Evolutionary conservation across 2,797 vertebrate genomes (phyloP).

Genomic region (Chelon labrosus): DNA sequence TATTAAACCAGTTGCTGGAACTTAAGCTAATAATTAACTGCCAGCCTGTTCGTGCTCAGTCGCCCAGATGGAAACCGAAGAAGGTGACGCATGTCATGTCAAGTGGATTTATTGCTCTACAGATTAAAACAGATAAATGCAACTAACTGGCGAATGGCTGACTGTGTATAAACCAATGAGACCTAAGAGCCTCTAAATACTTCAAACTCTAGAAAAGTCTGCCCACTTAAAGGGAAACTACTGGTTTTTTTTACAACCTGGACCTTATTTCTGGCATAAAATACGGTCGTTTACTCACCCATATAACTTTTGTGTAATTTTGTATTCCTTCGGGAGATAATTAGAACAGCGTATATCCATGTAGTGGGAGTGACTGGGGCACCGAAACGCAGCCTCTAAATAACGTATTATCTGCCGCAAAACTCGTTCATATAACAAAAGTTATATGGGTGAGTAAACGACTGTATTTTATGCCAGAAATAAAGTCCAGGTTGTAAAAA

Average conservation of each 20-base stretch:
- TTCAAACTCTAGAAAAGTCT: constrained; percentile 1
- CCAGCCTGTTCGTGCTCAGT: constrained; percentile 1
- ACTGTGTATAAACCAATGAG: constrained; percentile 27
- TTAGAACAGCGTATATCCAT: too few species aligned
- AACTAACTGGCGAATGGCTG: constrained; percentile 13
- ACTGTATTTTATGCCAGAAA: too few species aligned
- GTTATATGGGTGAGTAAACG: too few species aligned
- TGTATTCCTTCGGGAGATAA: too few species aligned
- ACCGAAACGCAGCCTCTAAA: too few species aligned
- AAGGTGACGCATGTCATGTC: constrained; percentile 5
- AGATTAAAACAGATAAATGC: not conserved
- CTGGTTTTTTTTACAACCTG: not conserved
- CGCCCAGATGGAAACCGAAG: not conserved
- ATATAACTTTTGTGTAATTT: too few species aligned
- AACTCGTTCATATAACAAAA: too few species aligned
- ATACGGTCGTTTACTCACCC: not conserved
- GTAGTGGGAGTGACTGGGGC: too few species aligned
- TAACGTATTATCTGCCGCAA: too few species aligned
- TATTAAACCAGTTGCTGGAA: not conserved
- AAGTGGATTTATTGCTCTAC: constrained; percentile 8
- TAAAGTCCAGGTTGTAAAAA: too few species aligned
- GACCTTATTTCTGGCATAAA: constrained; percentile 17
- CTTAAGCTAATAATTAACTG: not conserved
- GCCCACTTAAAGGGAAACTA: not conserved
- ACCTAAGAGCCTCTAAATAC: constrained; percentile 5